Conservation (phyloP, 2,113 vertebrate species). For the Pongo pygmaeus region DNA sequence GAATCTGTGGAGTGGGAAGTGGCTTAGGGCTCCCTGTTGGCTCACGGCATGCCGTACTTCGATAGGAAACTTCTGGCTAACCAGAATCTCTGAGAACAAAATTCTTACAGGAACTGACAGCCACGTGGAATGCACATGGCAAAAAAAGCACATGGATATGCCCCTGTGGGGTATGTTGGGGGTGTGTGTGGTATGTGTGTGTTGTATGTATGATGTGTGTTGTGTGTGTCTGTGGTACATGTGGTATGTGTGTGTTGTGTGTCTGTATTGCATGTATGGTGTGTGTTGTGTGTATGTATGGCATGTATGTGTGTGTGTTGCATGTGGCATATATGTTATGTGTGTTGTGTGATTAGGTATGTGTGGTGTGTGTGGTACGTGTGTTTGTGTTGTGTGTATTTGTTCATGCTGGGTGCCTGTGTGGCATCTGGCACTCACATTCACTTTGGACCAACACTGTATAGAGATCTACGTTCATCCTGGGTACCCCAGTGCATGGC, state of each 20-base stretch:
- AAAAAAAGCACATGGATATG: neutral
- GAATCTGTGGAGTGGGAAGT: neutral
- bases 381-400: neutral
- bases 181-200: neutral
- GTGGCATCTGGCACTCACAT: neutral
- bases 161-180: neutral
- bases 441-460: neutral
- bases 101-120: rapidly evolving
- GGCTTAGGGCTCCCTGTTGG: neutral
- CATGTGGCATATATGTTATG: too few species aligned
- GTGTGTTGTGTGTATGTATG: neutral
- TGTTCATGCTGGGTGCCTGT: neutral
- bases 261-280: neutral
- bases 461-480: neutral
- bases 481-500: neutral
- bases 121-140: neutral
- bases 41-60: neutral
- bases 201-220: neutral
- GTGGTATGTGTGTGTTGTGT: neutral
- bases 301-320: neutral
- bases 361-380: neutral
- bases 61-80: neutral
- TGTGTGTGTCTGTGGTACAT: neutral
- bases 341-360: neutral
- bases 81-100: neutral